Conservation (phyloP, 2,113 vertebrate species). For the Neolamprologus ventralis region DNA sequence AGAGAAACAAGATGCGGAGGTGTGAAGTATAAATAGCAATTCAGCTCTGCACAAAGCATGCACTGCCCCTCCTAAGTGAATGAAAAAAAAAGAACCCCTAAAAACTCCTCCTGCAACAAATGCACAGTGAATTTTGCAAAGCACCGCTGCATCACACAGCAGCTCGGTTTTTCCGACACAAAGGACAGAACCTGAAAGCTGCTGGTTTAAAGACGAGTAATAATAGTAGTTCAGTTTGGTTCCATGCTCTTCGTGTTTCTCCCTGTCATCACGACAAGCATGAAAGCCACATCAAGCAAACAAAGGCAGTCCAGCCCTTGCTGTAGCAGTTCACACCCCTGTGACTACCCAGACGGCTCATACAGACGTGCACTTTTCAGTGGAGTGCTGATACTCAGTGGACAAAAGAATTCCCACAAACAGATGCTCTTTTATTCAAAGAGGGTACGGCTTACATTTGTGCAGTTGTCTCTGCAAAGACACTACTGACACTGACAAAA, state of each 20-base stretch:
- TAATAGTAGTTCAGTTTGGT: background rate
- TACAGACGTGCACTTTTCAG: slow-evolving; percentile 24
- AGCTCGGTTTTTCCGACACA: background rate
- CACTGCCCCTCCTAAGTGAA: background rate
- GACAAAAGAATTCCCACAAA: slow-evolving; percentile 57
- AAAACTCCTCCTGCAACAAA: slow-evolving; percentile 10
- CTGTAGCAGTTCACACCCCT: slow-evolving; percentile 55
- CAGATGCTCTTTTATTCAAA: slow-evolving; percentile 46
- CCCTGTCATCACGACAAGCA: slow-evolving; percentile 59
- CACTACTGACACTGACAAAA: slow-evolving; percentile 1
- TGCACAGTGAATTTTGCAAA: background rate
- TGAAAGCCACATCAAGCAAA: slow-evolving; percentile 76
- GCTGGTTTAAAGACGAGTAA: background rate
- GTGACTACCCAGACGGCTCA: slow-evolving; percentile 15
- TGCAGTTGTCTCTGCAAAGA: background rate
- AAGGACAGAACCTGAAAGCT: background rate
- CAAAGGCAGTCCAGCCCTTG: slow-evolving; percentile 67
- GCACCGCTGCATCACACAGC: background rate
- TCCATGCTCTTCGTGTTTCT: background rate
- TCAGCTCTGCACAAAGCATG: slow-evolving; percentile 33
- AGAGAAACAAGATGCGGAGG: background rate
- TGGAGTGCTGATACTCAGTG: slow-evolving; percentile 33
- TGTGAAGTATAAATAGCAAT: slow-evolving; percentile 41
- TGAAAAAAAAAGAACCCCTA: background rate
- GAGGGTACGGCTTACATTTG: slow-evolving; percentile 12